Conservation (phyloP, 2,888 invertebrate genomes). For the Apantesis nais region DNA sequence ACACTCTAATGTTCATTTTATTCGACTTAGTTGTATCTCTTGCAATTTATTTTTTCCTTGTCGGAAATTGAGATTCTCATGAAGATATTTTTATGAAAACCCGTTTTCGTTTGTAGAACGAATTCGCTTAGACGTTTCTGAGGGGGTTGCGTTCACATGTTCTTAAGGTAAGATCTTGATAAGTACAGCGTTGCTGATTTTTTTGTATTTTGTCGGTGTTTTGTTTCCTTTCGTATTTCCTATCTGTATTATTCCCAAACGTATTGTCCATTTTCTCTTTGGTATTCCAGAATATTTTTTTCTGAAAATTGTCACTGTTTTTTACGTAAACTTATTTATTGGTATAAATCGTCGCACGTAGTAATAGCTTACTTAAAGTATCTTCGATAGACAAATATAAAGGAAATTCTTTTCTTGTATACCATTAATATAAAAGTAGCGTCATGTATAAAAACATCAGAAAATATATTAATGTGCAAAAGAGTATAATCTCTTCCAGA, state of each 20-base stretch:
- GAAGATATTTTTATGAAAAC: constrained; percentile 48
- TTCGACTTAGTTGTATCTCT: constrained; percentile 50
- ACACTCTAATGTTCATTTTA: constrained; percentile 42
- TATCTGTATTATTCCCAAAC: background rate
- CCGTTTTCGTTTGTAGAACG: constrained; percentile 43
- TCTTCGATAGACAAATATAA: background rate
- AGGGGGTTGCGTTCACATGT: constrained; percentile 33
- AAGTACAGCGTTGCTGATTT: constrained; percentile 30
- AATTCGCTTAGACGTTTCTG: constrained; percentile 29
- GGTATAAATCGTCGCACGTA: background rate
- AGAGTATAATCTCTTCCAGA: no score
- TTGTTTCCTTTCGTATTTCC: constrained; percentile 10
- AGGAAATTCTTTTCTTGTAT: no score
- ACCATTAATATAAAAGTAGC: no score
- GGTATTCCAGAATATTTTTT: constrained; percentile 1
- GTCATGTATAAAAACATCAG: no score
- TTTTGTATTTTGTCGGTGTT: constrained; percentile 10
- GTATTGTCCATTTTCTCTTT: constrained; percentile 1
- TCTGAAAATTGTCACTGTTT: background rate
- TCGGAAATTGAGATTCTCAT: constrained; percentile 64
- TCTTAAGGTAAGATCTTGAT: constrained; percentile 43
- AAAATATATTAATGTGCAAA: no score
- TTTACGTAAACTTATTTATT: background rate
- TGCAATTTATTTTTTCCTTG: constrained; percentile 53
- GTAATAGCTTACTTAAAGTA: background rate